These are phyloP conservation scores for Sycophila sp. DNA, from an alignment of 1,140 invertebrate genomes.

Conservation along the genomic window DNA sequence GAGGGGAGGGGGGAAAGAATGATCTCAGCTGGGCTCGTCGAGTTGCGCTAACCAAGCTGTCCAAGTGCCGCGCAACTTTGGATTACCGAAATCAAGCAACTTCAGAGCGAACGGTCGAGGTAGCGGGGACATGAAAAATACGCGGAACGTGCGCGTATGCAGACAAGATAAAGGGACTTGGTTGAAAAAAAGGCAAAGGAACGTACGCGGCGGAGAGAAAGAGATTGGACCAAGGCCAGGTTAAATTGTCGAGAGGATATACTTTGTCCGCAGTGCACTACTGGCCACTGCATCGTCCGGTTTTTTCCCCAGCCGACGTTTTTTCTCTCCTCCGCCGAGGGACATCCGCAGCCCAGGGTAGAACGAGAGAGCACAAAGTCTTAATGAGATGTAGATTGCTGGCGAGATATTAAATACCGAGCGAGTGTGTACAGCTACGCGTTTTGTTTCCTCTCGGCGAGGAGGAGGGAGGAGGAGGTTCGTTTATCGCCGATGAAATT, in stretches of 20 bases:
- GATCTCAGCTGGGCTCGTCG: neutral
- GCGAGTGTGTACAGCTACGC: neutral
- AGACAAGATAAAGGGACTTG: neutral
- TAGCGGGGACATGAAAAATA: neutral
- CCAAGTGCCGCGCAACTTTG: slow-evolving; percentile 52
- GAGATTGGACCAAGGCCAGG: slow-evolving; percentile 58
- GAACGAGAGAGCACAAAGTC: neutral
- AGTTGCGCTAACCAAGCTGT: slow-evolving; percentile 6
- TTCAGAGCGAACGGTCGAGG: slow-evolving; percentile 29
- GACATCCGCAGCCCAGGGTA: too few species aligned
- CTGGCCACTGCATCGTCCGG: slow-evolving; percentile 38
- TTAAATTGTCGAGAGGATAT: slow-evolving; percentile 65
- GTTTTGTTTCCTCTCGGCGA: too few species aligned
- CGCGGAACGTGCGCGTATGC: neutral
- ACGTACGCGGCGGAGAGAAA: neutral
- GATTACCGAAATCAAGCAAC: slow-evolving; percentile 65
- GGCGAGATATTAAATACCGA: slow-evolving; percentile 8
- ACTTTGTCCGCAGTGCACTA: slow-evolving; percentile 49
- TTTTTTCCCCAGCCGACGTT: neutral
- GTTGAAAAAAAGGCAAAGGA: neutral
- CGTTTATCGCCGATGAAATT: too few species aligned
- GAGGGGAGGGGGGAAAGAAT: slow-evolving; percentile 12
- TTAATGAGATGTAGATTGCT: slow-evolving; percentile 14
- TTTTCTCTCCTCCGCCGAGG: too few species aligned
- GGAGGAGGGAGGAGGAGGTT: too few species aligned